A percentile compares a stretch with the other conserved stretches of the same genome.
These are phyloP conservation scores for Dryobates pubescens DNA, from an alignment of 2,797 vertebrate species.

Conservation along the genomic window DNA sequence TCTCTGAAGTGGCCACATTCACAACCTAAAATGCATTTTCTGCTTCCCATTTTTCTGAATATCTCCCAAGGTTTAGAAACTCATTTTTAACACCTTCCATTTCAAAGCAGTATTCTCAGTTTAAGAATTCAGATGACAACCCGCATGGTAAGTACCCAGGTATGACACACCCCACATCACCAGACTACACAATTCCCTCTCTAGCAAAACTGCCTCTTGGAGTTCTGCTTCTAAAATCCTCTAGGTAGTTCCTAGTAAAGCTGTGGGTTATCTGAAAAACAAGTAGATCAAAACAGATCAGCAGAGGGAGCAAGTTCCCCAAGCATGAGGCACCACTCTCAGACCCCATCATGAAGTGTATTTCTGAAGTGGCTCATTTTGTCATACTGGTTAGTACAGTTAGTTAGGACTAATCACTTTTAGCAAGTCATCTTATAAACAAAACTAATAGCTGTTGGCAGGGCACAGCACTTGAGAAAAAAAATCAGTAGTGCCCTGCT, in stretches of 20 bases:
- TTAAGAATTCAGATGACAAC: background rate
- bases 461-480: background rate
- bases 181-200: background rate
- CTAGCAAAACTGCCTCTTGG: background rate
- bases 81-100: background rate
- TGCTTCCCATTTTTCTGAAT: background rate
- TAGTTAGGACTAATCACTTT: background rate
- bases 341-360: too few relatives aligned
- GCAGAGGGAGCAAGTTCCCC: conserved; percentile 25
- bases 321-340: fast-evolving
- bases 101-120: background rate
- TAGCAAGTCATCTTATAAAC: background rate
- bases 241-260: background rate
- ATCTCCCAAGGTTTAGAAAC: background rate
- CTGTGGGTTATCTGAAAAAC: background rate
- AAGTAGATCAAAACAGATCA: background rate
- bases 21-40: background rate
- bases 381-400: background rate
- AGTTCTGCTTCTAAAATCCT: background rate
- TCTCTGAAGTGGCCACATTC: background rate
- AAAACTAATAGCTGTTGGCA: background rate
- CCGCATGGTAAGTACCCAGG: background rate
- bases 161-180: fast-evolving
- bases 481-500: background rate
- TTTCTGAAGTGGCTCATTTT: fast-evolving